A percentile compares a stretch with the other conserved stretches of the same genome.
These are phyloP conservation scores for Chrosomus eos DNA, from an alignment of 2,797 vertebrate genomes.

Conservation along the genomic window DNA sequence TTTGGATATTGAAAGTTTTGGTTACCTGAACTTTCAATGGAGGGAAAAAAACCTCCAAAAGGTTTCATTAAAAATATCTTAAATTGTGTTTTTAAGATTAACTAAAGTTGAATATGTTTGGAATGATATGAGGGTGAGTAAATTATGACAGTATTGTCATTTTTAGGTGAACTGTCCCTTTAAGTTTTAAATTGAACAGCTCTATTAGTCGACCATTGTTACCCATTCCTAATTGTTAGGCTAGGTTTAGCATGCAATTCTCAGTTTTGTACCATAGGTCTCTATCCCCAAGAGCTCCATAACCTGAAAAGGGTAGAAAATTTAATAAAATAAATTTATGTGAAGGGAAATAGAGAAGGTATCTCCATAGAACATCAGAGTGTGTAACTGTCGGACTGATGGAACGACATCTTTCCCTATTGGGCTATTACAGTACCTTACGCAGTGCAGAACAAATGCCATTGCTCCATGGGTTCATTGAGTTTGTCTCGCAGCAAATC, in stretches of 20 bases:
- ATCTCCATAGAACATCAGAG: not conserved
- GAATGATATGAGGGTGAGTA: not conserved
- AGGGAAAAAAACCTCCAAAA: not conserved
- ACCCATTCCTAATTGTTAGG: not conserved
- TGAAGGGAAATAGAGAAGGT: not conserved
- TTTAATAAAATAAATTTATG: not conserved
- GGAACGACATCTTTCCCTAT: constrained; percentile 16
- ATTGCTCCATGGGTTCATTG: constrained; percentile 27
- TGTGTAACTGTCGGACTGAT: constrained; percentile 7
- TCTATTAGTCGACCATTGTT: not conserved
- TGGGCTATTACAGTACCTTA: constrained; percentile 31
- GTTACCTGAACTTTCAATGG: not conserved
- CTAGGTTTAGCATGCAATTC: not conserved
- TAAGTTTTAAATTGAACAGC: not conserved
- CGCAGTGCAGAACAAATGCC: constrained; percentile 42
- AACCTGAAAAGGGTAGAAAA: not conserved
- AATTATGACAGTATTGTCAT: not conserved
- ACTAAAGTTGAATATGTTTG: not conserved
- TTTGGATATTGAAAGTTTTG: not conserved
- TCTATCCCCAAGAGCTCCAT: constrained; percentile 1
- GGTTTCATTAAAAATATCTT: not conserved
- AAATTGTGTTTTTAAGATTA: not conserved
- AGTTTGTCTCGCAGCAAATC: constrained; percentile 42
- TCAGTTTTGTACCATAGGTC: not conserved
- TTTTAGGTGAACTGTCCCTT: not conserved